Conservation (phyloP, 1,140 invertebrate species). For the Drosophila carrolli region DNA sequence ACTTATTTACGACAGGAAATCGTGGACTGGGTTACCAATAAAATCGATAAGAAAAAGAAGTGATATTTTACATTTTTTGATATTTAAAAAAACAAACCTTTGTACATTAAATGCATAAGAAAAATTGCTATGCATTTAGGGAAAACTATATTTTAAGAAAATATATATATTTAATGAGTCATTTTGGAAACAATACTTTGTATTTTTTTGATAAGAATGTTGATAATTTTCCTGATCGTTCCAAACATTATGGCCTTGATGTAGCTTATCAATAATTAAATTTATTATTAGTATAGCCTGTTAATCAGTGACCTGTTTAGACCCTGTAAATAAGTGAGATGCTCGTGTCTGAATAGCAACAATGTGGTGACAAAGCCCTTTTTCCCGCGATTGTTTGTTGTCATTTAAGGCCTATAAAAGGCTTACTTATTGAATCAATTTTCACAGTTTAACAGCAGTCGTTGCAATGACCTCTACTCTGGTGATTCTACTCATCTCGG, state of each 20-base stretch:
- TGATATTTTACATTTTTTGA: slow-evolving; percentile 13
- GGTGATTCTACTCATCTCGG: slow-evolving; percentile 29
- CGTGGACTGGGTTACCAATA: slow-evolving; percentile 36
- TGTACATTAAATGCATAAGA: too few relatives aligned
- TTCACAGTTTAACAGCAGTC: slow-evolving; percentile 4
- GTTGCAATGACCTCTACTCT: slow-evolving; percentile 29
- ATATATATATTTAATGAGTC: not conserved
- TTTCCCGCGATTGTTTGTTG: slow-evolving; percentile 1
- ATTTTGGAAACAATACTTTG: not conserved
- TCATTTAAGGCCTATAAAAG: slow-evolving; percentile 20
- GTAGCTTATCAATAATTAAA: not conserved
- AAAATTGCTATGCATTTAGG: too few relatives aligned
- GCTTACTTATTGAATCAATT: too few relatives aligned
- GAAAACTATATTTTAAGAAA: not conserved
- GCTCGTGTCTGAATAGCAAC: not conserved
- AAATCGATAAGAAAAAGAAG: not conserved
- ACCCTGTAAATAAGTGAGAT: not conserved
- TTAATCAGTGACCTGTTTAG: not conserved
- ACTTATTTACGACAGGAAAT: slow-evolving; percentile 11
- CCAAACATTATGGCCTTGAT: not conserved
- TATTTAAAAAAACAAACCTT: not conserved
- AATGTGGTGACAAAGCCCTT: slow-evolving; percentile 1
- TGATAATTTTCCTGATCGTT: not conserved
- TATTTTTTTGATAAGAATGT: not conserved
- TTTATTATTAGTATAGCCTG: not conserved